Conservation (phyloP, 2,888 invertebrate species). For the Drosophila demipolita region DNA sequence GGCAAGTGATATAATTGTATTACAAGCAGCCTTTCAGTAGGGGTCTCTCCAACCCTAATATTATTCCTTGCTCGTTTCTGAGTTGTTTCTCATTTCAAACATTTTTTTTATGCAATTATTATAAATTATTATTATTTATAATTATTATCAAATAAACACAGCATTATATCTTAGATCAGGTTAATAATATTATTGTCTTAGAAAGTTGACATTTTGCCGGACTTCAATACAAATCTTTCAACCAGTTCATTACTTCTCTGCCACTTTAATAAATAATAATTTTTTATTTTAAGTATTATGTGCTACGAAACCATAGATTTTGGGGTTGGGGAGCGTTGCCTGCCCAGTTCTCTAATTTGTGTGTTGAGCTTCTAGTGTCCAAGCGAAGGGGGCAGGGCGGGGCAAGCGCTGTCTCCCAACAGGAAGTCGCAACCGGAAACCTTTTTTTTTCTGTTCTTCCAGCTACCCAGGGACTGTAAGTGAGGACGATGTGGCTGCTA, state of each 20-base stretch:
- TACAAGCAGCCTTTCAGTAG: not conserved
- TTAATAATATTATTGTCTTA: not conserved
- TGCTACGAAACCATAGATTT: slow-evolving; percentile 59
- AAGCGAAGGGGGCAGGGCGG: slow-evolving; percentile 17
- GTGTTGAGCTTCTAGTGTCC: slow-evolving; percentile 77
- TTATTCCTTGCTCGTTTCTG: not conserved
- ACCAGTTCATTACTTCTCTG: not conserved
- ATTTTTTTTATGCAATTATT: not conserved
- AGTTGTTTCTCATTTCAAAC: not conserved
- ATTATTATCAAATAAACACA: not conserved
- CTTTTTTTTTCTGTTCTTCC: slow-evolving; percentile 61
- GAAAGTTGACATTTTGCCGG: not conserved
- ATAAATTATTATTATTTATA: not conserved
- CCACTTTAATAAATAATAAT: slow-evolving; percentile 23
- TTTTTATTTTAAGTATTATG: slow-evolving; percentile 52
- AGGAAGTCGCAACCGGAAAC: slow-evolving; percentile 83
- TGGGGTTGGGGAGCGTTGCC: slow-evolving; percentile 39
- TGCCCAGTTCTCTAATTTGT: slow-evolving; percentile 77
- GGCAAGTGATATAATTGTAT: not conserved
- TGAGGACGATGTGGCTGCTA: slow-evolving; percentile 28
- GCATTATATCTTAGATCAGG: not conserved
- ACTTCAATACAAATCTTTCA: not conserved
- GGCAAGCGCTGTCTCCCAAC: slow-evolving; percentile 30
- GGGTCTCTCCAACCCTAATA: not conserved
- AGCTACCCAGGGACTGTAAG: slow-evolving; percentile 63